Evolutionary conservation across 2,888 invertebrate genomes (phyloP).

Genomic region (Apoda limacodes): DNA sequence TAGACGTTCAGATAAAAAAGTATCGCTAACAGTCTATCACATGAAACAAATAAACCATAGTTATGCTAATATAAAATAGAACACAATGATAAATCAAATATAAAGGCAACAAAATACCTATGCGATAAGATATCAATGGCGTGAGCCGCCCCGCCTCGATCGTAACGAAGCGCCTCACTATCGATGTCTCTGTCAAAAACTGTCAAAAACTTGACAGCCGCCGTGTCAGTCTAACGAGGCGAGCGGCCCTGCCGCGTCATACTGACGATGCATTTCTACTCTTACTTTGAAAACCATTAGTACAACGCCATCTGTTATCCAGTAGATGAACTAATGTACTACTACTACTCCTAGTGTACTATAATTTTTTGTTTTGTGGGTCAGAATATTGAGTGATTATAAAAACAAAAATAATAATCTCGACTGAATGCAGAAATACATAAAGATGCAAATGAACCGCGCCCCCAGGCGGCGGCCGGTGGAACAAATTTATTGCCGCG

Average conservation of each 20-base stretch:
- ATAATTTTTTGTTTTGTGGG: constrained; percentile 1
- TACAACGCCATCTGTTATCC: constrained; percentile 46
- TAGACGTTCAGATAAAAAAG: constrained; percentile 16
- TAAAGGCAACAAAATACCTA: constrained; percentile 45
- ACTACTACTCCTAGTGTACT: neutral
- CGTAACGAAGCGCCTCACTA: constrained; percentile 58
- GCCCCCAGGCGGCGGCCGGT: constrained; percentile 52
- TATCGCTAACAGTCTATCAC: constrained; percentile 35
- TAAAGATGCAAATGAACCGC: constrained; percentile 59
- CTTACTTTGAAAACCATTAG: constrained; percentile 3
- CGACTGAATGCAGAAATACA: constrained; percentile 20
- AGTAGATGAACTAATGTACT: constrained; percentile 31
- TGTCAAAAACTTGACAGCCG: constrained; percentile 66
- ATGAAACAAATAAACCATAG: constrained; percentile 39
- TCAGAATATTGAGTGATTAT: constrained; percentile 23
- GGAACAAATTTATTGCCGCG: constrained; percentile 56
- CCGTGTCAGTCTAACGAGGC: constrained; percentile 65
- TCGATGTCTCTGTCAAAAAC: constrained; percentile 69
- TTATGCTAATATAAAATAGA: too few relatives aligned
- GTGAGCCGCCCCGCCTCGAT: constrained; percentile 43
- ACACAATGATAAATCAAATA: constrained; percentile 49
- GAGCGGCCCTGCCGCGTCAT: constrained; percentile 37
- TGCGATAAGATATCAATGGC: constrained; percentile 39
- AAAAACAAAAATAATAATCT: constrained; percentile 28
- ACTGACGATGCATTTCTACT: constrained; percentile 40